Conservation (phyloP, 2,888 invertebrate species). For the Artemia sp. region DNA sequence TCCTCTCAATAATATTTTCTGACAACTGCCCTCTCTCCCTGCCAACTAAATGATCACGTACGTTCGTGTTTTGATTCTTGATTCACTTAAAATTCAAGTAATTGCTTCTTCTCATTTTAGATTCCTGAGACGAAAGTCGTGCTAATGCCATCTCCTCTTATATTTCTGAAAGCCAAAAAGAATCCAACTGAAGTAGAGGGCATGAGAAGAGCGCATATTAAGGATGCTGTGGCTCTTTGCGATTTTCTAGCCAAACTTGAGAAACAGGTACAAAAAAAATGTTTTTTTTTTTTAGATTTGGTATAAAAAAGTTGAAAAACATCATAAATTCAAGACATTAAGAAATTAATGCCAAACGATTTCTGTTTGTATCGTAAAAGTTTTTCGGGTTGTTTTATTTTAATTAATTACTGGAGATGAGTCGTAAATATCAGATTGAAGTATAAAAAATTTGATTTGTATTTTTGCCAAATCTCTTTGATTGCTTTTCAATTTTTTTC, state of each 20-base stretch:
- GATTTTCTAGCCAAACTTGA: constrained; percentile 44
- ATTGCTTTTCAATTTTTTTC: too few species aligned
- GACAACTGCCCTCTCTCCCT: too few species aligned
- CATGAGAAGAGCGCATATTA: constrained; percentile 45
- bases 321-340: neutral
- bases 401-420: too few species aligned
- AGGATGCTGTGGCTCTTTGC: constrained; percentile 53
- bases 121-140: constrained; percentile 42
- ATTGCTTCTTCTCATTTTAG: constrained; percentile 25
- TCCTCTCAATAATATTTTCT: too few species aligned
- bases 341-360: neutral
- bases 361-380: neutral
- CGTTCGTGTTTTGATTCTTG: too few species aligned
- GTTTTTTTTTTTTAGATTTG: neutral
- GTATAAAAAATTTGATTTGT: too few species aligned
- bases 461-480: too few species aligned
- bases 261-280: constrained; percentile 35
- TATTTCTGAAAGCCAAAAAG: constrained; percentile 69
- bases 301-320: neutral
- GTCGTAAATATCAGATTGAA: too few species aligned
- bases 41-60: too few species aligned
- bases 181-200: constrained; percentile 59
- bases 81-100: too few species aligned
- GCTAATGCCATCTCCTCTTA: constrained; percentile 56
- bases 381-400: too few species aligned